Percentiles rank a stretch among this genome's conserved stretches.
These are phyloP conservation scores for Thamnaconus septentrionalis DNA, from an alignment of 2,113 vertebrate species.

Conservation along the genomic window DNA sequence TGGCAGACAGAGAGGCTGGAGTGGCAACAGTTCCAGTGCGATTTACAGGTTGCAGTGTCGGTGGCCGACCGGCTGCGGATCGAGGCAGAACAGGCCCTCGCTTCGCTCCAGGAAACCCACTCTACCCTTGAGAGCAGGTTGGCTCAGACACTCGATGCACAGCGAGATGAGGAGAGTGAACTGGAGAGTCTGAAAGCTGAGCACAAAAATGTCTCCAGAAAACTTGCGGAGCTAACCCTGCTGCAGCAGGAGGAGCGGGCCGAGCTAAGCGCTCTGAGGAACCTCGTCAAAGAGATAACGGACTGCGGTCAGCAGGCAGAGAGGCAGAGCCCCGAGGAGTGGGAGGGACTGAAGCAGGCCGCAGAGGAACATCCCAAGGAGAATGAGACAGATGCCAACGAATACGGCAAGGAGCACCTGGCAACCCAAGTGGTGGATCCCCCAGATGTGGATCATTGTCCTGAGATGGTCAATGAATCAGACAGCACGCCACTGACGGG, in stretches of 20 bases:
- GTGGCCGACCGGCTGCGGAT: constrained; percentile 75
- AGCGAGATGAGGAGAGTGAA: constrained; percentile 46
- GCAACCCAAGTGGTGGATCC: constrained; percentile 1
- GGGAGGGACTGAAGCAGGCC: neutral
- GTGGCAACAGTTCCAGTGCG: constrained; percentile 78
- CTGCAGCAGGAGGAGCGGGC: constrained; percentile 43
- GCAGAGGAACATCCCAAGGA: neutral
- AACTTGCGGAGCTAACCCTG: constrained; percentile 42
- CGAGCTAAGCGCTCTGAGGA: constrained; percentile 28
- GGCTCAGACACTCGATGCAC: constrained; percentile 40
- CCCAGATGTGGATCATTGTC: neutral
- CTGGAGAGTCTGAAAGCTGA: constrained; percentile 56
- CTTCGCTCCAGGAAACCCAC: constrained; percentile 53
- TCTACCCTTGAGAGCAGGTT: constrained; percentile 51
- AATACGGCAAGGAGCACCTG: constrained; percentile 6
- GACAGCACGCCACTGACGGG: constrained; percentile 29
- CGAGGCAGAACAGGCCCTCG: constrained; percentile 71
- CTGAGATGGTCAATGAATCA: constrained; percentile 11
- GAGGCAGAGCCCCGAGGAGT: constrained; percentile 12
- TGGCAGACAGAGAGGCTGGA: constrained; percentile 70
- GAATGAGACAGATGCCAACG: neutral
- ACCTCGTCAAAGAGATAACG: neutral
- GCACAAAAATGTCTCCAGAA: constrained; percentile 44
- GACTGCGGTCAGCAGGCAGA: constrained; percentile 1
- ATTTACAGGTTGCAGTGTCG: constrained; percentile 77